These are phyloP conservation scores for Micronisus gabar DNA, from an alignment of 2,113 vertebrate species.

Conservation along the genomic window DNA sequence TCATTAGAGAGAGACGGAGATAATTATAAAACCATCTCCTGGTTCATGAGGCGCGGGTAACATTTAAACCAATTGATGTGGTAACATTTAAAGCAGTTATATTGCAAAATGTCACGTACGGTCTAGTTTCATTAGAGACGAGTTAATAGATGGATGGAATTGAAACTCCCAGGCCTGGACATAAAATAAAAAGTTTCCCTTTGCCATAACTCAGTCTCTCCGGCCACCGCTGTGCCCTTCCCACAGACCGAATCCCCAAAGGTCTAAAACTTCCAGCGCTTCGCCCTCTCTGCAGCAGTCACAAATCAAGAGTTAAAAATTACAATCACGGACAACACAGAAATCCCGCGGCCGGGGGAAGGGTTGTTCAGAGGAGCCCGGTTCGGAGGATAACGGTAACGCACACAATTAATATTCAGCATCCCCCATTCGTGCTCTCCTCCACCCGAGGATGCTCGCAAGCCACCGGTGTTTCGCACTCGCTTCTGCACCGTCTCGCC, in stretches of 20 bases:
- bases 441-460: conserved; percentile 29
- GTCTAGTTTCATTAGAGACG: conserved; percentile 56
- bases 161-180: not conserved
- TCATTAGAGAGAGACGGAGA: conserved; percentile 47
- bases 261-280: not conserved
- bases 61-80: conserved; percentile 63
- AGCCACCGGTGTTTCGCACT: not conserved
- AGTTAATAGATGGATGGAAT: conserved; percentile 40
- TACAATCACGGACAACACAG: not conserved
- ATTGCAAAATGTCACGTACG: conserved; percentile 47
- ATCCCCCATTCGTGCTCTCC: not conserved
- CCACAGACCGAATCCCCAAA: not conserved
- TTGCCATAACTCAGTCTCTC: not conserved
- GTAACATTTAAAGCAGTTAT: conserved; percentile 59
- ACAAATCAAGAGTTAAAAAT: not conserved
- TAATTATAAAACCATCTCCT: conserved; percentile 61
- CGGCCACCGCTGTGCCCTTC: not conserved
- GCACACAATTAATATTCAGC: conserved; percentile 39
- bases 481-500: not conserved
- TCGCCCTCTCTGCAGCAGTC: not conserved
- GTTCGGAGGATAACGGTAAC: conserved; percentile 22
- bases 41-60: conserved; percentile 40
- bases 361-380: conserved; percentile 9
- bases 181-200: not conserved
- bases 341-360: not conserved